phyloP scores from a whole-genome alignment of 2,113 vertebrate genomes.

The Cavia porcellus region DNA sequence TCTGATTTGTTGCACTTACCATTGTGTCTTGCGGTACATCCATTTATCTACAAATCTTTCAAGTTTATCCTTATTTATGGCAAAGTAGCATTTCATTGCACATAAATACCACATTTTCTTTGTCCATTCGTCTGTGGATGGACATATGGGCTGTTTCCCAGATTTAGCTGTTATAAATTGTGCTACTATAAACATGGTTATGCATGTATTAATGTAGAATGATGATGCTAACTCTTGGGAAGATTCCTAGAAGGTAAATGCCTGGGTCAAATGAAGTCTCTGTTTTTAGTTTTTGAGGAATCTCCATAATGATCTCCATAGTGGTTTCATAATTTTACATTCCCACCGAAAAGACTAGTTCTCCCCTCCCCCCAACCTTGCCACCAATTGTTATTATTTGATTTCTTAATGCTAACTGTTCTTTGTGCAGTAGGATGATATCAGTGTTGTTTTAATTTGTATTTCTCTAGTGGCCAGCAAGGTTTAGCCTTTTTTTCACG shows the following conservation, averaged over 20 bases:
- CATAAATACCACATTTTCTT: background rate
- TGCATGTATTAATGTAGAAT: background rate
- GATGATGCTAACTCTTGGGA: background rate
- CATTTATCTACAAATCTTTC: background rate
- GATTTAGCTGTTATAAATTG: background rate
- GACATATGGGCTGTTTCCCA: background rate
- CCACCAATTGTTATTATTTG: background rate
- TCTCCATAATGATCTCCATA: background rate
- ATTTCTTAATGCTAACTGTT: background rate
- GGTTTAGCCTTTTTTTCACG: background rate
- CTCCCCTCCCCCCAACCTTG: background rate
- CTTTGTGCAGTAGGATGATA: background rate
- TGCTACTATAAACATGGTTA: background rate
- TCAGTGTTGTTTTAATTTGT: background rate
- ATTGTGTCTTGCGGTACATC: background rate
- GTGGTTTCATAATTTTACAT: background rate
- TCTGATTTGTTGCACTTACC: background rate
- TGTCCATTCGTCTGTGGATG: background rate
- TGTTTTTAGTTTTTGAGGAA: background rate
- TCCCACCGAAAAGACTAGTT: background rate
- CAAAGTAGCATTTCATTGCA: background rate
- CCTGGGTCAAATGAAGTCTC: background rate
- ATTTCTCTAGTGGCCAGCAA: background rate
- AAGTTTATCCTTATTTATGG: background rate
- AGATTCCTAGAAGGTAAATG: background rate